Evolutionary conservation across 2,888 invertebrate species (phyloP).

Genomic region (Brassicogethes aeneus): DNA sequence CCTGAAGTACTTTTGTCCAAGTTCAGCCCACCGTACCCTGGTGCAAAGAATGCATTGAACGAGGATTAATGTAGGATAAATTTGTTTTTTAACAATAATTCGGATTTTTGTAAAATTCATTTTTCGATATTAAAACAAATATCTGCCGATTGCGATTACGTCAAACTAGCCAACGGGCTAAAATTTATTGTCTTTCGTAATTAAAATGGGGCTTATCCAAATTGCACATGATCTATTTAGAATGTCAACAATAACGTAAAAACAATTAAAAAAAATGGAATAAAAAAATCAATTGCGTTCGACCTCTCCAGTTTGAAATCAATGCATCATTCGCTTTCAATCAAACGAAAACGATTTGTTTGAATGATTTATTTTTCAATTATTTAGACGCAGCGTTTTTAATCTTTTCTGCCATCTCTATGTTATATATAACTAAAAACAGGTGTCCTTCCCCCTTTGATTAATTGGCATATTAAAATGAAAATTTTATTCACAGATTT

Average conservation of each 20-base stretch:
- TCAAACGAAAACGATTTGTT: neutral
- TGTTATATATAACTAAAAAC: neutral
- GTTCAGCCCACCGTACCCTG: too few species aligned
- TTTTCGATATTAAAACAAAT: too few species aligned
- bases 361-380: slow-evolving; percentile 1
- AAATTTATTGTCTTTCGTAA: too few species aligned
- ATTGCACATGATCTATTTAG: slow-evolving; percentile 3
- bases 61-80: too few species aligned
- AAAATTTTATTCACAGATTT: slow-evolving; percentile 23
- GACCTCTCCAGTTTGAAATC: neutral
- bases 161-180: too few species aligned
- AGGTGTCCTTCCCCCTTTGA: neutral
- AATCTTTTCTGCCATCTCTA: neutral
- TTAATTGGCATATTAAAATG: slow-evolving; percentile 17
- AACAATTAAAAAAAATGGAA: neutral
- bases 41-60: too few species aligned
- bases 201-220: too few species aligned
- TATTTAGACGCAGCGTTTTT: neutral
- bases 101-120: too few species aligned
- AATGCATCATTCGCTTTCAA: neutral
- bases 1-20: too few species aligned
- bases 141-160: too few species aligned
- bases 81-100: too few species aligned
- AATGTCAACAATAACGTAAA: neutral
- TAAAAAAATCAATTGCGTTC: neutral